phyloP scores from a whole-genome alignment of 2,888 invertebrate genomes.

The Petrophora chlorosata region DNA sequence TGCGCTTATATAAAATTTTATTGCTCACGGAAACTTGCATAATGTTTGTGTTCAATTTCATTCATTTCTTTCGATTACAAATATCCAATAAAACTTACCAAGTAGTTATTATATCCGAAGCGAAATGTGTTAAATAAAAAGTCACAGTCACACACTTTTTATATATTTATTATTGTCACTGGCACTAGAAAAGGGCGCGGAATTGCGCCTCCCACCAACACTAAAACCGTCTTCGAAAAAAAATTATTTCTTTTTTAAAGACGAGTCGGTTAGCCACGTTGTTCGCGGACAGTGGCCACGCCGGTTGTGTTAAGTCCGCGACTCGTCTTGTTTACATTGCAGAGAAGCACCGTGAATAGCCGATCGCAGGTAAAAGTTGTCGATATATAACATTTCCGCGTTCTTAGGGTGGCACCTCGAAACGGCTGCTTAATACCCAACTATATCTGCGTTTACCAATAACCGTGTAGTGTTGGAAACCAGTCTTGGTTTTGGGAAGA shows the following conservation, averaged over 20 bases:
- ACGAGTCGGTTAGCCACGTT: conserved; percentile 67
- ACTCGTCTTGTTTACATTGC: conserved; percentile 64
- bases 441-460: conserved; percentile 43
- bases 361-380: conserved; percentile 62
- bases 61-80: conserved; percentile 19
- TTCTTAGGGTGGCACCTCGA: conserved; percentile 57
- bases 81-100: conserved; percentile 39
- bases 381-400: conserved; percentile 55
- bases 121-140: conserved; percentile 44
- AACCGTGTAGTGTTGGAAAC: conserved; percentile 29
- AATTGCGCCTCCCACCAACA: conserved; percentile 23
- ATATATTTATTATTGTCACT: conserved; percentile 52
- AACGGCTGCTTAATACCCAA: conserved; percentile 61
- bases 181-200: conserved; percentile 41
- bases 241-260: conserved; percentile 20
- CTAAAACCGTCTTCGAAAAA: conserved; percentile 23
- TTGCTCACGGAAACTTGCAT: conserved; percentile 38
- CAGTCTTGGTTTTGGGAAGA: conserved; percentile 29
- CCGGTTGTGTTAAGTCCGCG: conserved; percentile 62
- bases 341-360: conserved; percentile 41
- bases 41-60: conserved; percentile 16
- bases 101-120: conserved; percentile 43
- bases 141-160: conserved; percentile 35
- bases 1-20: conserved; percentile 44
- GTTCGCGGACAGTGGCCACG: conserved; percentile 68